Evolutionary conservation across 2,888 invertebrate genomes (phyloP), one percentile per base, ranked within the genome.

Genomic region (Taphrorychus bicolor): DNA sequence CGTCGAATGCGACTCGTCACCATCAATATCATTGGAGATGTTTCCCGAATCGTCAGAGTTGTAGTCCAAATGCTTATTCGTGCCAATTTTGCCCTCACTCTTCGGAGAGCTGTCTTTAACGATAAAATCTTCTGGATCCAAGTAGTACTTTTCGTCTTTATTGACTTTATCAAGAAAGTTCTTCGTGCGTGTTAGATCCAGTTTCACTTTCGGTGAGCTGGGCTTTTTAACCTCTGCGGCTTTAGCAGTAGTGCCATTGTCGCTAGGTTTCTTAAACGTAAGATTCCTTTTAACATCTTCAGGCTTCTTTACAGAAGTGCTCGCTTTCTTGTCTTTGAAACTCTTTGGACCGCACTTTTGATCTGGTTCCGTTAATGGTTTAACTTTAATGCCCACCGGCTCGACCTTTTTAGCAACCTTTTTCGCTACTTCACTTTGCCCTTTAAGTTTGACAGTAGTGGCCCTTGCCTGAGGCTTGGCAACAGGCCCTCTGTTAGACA

Each of bases 1-100:
- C 11, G 75, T 71, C 9, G 72, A 73, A 56, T 70, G 70, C 5
- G 72, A 57, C 14, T 76, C 77, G 42, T 78, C 78, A 62, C 74
- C 75, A 66, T 80, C 80, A 76, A 87, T 87, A 79, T 91, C 91
- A 77, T 91, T 91, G 56, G 92, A 92, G 73, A 91, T 92, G 82
- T 92, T 91, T 68, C 92, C 92, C 63, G 92, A 92, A 83, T 92
- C 92, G 76, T 92, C 92, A 65, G 91, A 77, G 75, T 91, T 91
- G 73, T 87, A 86, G 80, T 87, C 78, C 60, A 77, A 63, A 23
- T 71, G 71, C 19, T 74, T 73, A 9, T 61, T 52, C 9, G 42
- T n/a, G 14, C 45, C 56, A 16, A 62, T 22, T n/a, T n/a, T n/a
- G n/a, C n/a, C n/a, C n/a, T n/a, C n/a, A 21, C 59, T 66, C 41